Base-by-base conservation (phyloP, 2,888 invertebrate genomes). In the Nomada lathburiana region DNA sequence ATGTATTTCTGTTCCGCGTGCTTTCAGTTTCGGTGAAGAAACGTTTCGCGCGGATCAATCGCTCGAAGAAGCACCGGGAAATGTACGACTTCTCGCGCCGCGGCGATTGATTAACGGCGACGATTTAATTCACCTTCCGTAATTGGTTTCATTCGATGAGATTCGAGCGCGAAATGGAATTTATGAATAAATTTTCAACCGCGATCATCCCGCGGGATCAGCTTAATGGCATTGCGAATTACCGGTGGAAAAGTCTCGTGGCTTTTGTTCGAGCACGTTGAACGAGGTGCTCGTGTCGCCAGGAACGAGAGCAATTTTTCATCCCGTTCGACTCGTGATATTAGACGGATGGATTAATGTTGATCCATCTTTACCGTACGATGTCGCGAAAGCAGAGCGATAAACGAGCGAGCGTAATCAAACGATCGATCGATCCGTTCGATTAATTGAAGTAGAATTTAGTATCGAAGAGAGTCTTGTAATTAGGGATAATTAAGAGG, bases 171-270 rank as follows among this genome's bases (percentile, higher is more conserved):
- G 71, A 36, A 65, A 65, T 53, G 53, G 77, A 53, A 73, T 73
- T 73, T 77, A 65, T 52, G 73, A 77, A 77, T 77, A 77, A 77
- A 77, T 77, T 76, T 76, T 76, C 77, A 11, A 10, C n/a, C 13
- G 16, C 5, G 67, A 69, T 55, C 52, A 47, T 69, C 62, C n/a
- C 2, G 29, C n/a, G 4, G 20, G 59, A 60, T 67, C 53, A 47
- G 53, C 16, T 20, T 47, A n/a, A 77, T 60, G 18, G n/a, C 64
- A 50, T 36, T 0, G 36, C 36, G 36, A 5, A 36, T 36, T 36
- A 36, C 36, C 36, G 36, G 52, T 29, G 64, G 29, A 2, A 16
- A 23, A 20, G 20, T 76, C 20, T 50, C 62, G 36, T 23, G 20
- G 72, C 76, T 63, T 71, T 63, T 44, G 18, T 76, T 26, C 26